These are phyloP conservation scores for Drosophila lowei DNA, from an alignment of 1,140 invertebrate species.

Conservation along the genomic window DNA sequence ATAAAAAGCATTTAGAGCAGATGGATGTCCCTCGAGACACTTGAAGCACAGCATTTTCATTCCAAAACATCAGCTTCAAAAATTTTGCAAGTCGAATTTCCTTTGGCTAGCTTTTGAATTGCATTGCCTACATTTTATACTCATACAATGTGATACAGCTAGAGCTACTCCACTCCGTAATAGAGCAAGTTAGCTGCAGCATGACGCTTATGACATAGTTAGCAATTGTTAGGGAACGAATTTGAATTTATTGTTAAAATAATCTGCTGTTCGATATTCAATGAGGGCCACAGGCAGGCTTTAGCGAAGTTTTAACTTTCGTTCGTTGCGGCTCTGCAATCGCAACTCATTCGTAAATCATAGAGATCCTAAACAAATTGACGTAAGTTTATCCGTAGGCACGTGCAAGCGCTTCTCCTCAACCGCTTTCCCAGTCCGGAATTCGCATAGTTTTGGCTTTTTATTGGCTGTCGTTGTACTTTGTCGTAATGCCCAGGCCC, in stretches of 20 bases:
- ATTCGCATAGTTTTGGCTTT: conserved; percentile 13
- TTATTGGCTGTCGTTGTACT: conserved; percentile 4
- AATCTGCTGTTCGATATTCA: conserved; percentile 17
- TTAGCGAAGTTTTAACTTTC: too few relatives aligned
- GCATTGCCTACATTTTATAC: too few relatives aligned
- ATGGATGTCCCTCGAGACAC: too few relatives aligned
- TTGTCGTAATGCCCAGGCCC: conserved; percentile 30
- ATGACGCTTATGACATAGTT: conserved; percentile 25
- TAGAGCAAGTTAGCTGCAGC: not conserved
- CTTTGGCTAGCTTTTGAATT: too few relatives aligned
- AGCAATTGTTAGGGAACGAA: conserved; percentile 27
- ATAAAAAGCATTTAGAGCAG: too few relatives aligned
- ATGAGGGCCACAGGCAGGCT: not conserved
- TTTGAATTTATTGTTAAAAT: conserved; percentile 17
- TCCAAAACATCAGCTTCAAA: too few relatives aligned
- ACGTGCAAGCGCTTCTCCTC: conserved; percentile 14
- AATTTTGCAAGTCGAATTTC: too few relatives aligned
- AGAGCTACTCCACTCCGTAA: too few relatives aligned
- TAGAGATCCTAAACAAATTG: not conserved
- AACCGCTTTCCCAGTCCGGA: conserved; percentile 23
- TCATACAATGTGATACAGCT: too few relatives aligned
- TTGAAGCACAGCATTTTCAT: too few relatives aligned
- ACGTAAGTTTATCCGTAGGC: too few relatives aligned
- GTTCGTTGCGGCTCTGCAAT: not conserved
- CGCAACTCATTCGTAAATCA: not conserved